Evolutionary conservation across 2,113 vertebrate species (phyloP).

Genomic region (Jaculus jaculus): DNA sequence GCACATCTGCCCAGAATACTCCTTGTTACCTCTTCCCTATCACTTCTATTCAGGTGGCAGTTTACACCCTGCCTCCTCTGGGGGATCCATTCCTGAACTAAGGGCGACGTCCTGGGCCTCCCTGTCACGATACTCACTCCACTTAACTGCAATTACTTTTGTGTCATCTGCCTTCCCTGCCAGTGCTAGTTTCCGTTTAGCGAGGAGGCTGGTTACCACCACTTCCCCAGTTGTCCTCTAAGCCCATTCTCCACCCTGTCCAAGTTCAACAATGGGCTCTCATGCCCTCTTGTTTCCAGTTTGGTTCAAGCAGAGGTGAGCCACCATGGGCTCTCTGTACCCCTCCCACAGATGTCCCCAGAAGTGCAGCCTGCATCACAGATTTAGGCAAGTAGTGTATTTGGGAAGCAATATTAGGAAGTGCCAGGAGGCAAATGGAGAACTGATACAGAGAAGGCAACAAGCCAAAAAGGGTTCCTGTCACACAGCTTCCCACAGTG

Average conservation of each 20-base stretch:
- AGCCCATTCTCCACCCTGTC: not conserved
- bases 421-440: not conserved
- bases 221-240: not conserved
- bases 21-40: not conserved
- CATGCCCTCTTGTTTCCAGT: not conserved
- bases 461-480: not conserved
- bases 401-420: not conserved
- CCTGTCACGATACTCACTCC: not conserved
- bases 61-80: not conserved
- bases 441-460: not conserved
- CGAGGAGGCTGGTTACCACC: not conserved
- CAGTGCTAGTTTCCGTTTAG: not conserved
- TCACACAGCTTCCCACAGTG: not conserved
- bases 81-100: not conserved
- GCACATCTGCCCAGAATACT: not conserved
- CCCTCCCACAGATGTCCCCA: conserved; percentile 15
- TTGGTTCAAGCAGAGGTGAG: not conserved
- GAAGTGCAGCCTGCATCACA: conserved; percentile 12
- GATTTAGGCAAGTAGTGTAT: not conserved
- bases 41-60: not conserved
- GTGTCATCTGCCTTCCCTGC: not conserved
- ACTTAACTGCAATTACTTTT: not conserved
- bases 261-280: not conserved
- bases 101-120: not conserved
- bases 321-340: not conserved